Base-by-base conservation (phyloP, 64 coral and sea anemone species). In the Pocillopora damicornis region DNA sequence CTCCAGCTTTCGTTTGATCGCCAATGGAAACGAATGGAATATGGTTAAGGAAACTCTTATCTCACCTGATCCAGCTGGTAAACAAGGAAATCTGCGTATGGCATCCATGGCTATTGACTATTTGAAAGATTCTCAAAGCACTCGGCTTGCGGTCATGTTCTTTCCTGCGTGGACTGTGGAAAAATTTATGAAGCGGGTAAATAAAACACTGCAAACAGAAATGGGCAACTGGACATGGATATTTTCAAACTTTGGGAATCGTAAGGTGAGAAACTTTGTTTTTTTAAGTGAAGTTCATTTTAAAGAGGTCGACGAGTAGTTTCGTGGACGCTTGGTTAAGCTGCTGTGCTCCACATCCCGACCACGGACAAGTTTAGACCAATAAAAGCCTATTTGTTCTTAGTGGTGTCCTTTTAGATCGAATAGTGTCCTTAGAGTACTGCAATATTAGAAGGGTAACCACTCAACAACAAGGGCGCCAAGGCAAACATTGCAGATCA, bases 141-240 rank as follows among this genome's bases (percentile, higher is more conserved):
- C 83, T 15, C 82, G 89, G 16, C 62, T 91, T 16, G 74, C 37
- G 9, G 38, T 78, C 37, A 81, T 86, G 8, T 91, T 91, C 34
- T 77, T 73, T 66, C 89, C 89, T 12, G 58, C 82, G 11, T 91
- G 89, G 89, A 6, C 62, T 38, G 82, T 91, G 0, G 79, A 76
- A 22, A 65, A 68, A 51, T 36, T 86, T 3, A 61, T 91, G 12
- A 0, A 77, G 15, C 18, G 0, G 14, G 73, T 59, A 56, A 14
- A 35, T 2, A 61, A 45, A 13, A 30, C 0, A 13, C 23, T 23
- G 14, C 0, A 10, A 0, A 25, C 37, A 12, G 17, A 86, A 16
- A 62, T 86, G 10, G 37, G 76, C 18, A 76, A 77, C 22, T 91
- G 89, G 89, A 76, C 81, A 9, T 91, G 89, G 89, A 91, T 91